Evolutionary conservation across 2,113 vertebrate genomes (phyloP).

Genomic region (Nannospalax galili): DNA sequence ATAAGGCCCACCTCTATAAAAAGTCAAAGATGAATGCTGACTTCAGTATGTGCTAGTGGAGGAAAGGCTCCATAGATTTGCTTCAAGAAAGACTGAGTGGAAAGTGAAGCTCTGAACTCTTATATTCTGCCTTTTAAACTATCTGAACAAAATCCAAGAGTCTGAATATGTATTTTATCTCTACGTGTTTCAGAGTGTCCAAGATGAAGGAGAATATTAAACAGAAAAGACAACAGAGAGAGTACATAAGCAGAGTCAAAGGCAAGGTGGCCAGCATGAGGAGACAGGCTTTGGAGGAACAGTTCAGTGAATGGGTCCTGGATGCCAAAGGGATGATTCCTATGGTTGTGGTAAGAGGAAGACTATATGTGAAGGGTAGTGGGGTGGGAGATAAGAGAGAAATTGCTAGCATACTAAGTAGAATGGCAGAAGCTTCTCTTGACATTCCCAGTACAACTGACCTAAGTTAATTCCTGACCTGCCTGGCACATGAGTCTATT

Average conservation of each 20-base stretch:
- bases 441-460: neutral
- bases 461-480: constrained; percentile 7
- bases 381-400: neutral
- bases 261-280: constrained; percentile 67
- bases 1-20: constrained; percentile 43
- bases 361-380: neutral
- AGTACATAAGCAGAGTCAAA: constrained; percentile 72
- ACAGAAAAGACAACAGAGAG: constrained; percentile 74
- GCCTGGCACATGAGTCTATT: neutral
- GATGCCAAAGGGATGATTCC: constrained; percentile 80
- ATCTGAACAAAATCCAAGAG: constrained; percentile 21
- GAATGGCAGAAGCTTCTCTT: neutral
- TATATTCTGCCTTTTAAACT: constrained; percentile 53
- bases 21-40: constrained; percentile 48
- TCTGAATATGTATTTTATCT: constrained; percentile 61
- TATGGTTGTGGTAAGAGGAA: constrained; percentile 81
- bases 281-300: constrained; percentile 76
- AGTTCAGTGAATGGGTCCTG: constrained; percentile 83
- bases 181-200: constrained; percentile 78
- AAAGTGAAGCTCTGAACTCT: constrained; percentile 41
- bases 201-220: constrained; percentile 82
- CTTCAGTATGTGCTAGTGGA: neutral
- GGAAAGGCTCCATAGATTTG: neutral
- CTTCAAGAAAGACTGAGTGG: constrained; percentile 17
- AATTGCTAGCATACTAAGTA: neutral